Evolutionary conservation across 2,888 invertebrate genomes (phyloP), one percentile per base, ranked within the genome.

Genomic region (Trissoscelio sp.): DNA sequence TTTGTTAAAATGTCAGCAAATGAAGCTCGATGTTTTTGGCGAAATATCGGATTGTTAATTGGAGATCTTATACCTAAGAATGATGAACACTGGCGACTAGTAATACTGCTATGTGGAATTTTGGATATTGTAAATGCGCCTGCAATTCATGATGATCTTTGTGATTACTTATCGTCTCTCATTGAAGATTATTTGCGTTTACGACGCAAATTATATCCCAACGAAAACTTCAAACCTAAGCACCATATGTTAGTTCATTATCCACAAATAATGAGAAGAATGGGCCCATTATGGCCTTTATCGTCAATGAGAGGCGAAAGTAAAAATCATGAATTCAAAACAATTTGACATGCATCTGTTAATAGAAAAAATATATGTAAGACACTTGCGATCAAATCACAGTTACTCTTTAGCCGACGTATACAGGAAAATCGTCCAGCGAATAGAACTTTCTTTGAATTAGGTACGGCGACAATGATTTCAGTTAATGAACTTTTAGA

Each of bases 191-290:
- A 83, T 62, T 78, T 83, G 67, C 51, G 11, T 4, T 46, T 57
- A 11, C 18, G 67, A 67, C 51, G 48, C n/a, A 18, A 22, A 48
- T 57, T 77, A 39, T 66, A 82, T 69, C 74, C 73, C 24, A 34
- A 64, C 24, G 67, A 42, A 48, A 51, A 58, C 4, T 64, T 85
- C n/a, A 83, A 83, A 58, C 74, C 75, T 9, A 34, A 34, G 11
- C 82, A 83, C 62, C 84, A 85, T 51, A 57, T 80, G 22, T 22
- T 83, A 3, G 1, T 78, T 2, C 84, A 84, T 79, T 82, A 83
- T 51, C 31, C 70, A 0, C 12, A 11, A 20, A 20, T 77, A 14
- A 73, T 81, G 6, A 11, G 2, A 11, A 3, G 11, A 34, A 34
- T 34, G 28, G 79, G 83, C 6, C 83, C 84, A 37, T 37, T 81